Percentiles rank a stretch among this genome's conserved stretches.
phyloP scores from a whole-genome alignment of 2,113 vertebrate species.

The Sorex araneus region DNA sequence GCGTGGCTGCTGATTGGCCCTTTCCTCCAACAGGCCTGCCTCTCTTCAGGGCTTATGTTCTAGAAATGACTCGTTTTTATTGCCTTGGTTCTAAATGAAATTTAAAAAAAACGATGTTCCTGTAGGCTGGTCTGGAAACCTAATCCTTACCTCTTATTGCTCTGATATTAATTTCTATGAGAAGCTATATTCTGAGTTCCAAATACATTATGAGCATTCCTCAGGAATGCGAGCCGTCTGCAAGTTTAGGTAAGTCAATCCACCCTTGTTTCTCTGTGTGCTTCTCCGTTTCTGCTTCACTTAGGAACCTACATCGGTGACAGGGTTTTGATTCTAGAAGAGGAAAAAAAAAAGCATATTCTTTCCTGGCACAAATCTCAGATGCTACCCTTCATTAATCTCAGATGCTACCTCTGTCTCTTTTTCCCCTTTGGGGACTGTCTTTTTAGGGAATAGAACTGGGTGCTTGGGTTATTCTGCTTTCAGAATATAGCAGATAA shows the following conservation, averaged over 20 bases:
- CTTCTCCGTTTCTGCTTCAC: conserved; percentile 50
- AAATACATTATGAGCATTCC: conserved; percentile 50
- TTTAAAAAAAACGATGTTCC: conserved; percentile 55
- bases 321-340: neutral
- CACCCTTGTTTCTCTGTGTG: conserved; percentile 45
- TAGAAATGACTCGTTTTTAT: conserved; percentile 37
- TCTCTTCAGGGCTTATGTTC: neutral
- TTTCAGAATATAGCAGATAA: conserved; percentile 20
- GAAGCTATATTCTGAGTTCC: conserved; percentile 52
- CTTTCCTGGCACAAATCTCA: conserved; percentile 22
- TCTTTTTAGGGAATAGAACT: neutral
- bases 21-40: neutral
- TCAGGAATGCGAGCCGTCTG: conserved; percentile 59
- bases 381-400: neutral
- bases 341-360: conserved; percentile 6
- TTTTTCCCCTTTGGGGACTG: neutral
- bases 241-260: conserved; percentile 32
- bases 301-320: conserved; percentile 36
- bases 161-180: conserved; percentile 57
- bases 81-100: conserved; percentile 33
- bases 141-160: conserved; percentile 28
- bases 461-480: conserved; percentile 35
- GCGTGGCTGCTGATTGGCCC: neutral
- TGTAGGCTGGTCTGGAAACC: conserved; percentile 52
- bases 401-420: neutral